Evolutionary conservation across 1,140 invertebrate species (phyloP), one percentile per base, ranked within the genome.

Genomic region (Drosophila sucinea): DNA sequence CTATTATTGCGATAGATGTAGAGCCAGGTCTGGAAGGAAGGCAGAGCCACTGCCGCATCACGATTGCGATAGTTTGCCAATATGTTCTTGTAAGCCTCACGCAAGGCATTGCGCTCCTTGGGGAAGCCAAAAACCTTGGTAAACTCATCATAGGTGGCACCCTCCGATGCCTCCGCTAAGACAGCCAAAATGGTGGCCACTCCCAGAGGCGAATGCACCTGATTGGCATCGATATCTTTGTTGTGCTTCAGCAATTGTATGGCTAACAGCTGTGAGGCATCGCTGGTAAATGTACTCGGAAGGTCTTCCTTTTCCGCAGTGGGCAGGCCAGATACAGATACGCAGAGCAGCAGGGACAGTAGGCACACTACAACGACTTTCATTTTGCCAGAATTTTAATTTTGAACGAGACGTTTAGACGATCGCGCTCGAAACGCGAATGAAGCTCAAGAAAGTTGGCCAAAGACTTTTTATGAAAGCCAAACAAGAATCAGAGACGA

Each of bases 1-100:
- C 94, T 93, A 74, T 94, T 93, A 64, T 95, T 95, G 77, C 94
- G 94, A 78, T 95, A 95, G 47, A 95, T 93, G 71, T 95, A 95
- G 77, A 95, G 94, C 92, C 93, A 95, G 67, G 94, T 95, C 82
- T 94, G 94, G 73, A 95, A 93, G 72, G 95, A 94, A 11, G 94
- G 94, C 71, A 79, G 92, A 92, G 57, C 92, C 11, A 73, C 72
- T 3, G 91, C 92, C 90, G 79, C 93, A 64, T 93, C 92, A n/a
- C 93, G 92, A 29, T 92, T 94, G 67, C 93, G 93, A 73, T 93
- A 93, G 44, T 92, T 92, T 41, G 93, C 90, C 90, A 94, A 90
- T 7, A 94, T 93, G 23, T 90, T 92, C 8, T 92, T 83, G 55
- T 93, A 94, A 29, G 92, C 93, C 0, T 67, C 51, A 27, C 91